These are phyloP conservation scores for Stratiomys singularior DNA, from an alignment of 2,888 invertebrate genomes.

Conservation along the genomic window DNA sequence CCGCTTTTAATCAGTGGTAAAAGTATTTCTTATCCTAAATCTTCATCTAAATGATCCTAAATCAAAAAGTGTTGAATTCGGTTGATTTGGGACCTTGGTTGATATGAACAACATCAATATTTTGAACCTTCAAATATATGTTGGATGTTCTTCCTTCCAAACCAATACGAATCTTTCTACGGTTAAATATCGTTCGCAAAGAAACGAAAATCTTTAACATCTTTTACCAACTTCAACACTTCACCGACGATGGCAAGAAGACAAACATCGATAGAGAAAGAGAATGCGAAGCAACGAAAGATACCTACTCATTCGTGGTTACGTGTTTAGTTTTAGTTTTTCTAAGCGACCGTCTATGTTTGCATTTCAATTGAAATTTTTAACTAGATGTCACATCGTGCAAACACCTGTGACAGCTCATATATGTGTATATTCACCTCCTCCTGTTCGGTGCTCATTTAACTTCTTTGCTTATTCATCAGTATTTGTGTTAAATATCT, in stretches of 20 bases:
- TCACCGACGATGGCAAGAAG: slow-evolving; percentile 12
- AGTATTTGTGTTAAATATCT: background rate
- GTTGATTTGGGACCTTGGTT: too few species aligned
- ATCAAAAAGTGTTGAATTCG: too few species aligned
- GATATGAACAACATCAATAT: too few species aligned
- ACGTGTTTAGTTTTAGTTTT: slow-evolving; percentile 43
- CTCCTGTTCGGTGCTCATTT: background rate
- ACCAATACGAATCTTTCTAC: background rate
- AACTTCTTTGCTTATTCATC: background rate
- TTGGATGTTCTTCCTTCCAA: too few species aligned
- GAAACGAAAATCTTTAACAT: slow-evolving; percentile 13
- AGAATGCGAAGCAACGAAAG: slow-evolving; percentile 9
- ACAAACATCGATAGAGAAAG: slow-evolving; percentile 18
- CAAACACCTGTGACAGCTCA: slow-evolving; percentile 46
- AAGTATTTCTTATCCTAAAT: too few species aligned
- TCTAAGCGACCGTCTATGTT: slow-evolving; percentile 34
- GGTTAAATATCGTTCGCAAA: background rate
- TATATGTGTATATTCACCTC: background rate
- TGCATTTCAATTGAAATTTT: slow-evolving; percentile 49
- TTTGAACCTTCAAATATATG: too few species aligned
- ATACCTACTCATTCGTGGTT: slow-evolving; percentile 19
- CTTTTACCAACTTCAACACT: background rate
- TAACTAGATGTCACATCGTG: slow-evolving; percentile 45
- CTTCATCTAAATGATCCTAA: too few species aligned
- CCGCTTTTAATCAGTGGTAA: too few species aligned